These are phyloP conservation scores for Pelusios castaneus DNA, from an alignment of 2,113 vertebrate species.

Conservation along the genomic window DNA sequence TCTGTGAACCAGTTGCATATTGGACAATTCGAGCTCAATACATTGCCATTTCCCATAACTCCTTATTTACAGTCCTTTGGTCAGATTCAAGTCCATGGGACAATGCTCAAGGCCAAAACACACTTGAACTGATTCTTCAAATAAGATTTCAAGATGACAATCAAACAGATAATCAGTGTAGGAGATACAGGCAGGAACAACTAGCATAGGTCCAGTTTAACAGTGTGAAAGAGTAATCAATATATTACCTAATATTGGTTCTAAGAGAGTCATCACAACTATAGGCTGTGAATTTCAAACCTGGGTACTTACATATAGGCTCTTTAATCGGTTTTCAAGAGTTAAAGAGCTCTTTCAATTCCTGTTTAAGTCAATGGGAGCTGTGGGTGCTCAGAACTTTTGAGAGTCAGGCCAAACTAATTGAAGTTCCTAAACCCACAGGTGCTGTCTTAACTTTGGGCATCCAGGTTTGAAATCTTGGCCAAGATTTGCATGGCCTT, in stretches of 20 bases:
- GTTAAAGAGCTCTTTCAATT: background rate
- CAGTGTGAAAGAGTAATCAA: accelerated
- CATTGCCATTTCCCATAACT: background rate
- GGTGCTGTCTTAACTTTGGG: background rate
- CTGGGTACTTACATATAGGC: accelerated
- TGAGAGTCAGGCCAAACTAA: background rate
- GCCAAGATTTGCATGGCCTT: background rate
- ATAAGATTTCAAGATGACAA: conserved; percentile 3
- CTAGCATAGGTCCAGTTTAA: no score
- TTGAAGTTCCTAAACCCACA: background rate
- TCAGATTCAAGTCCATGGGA: background rate
- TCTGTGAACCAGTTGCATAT: background rate
- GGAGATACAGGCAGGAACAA: background rate
- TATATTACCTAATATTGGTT: background rate
- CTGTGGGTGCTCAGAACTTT: background rate
- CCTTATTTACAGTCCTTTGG: background rate
- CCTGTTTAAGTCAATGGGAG: background rate
- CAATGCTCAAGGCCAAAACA: background rate
- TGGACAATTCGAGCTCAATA: background rate
- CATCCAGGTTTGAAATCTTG: background rate
- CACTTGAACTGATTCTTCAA: conserved; percentile 47
- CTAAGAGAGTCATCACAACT: background rate
- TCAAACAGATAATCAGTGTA: background rate
- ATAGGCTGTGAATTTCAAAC: background rate
- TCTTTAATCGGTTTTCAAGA: background rate